Percentiles rank a stretch among this genome's conserved stretches.
Evolutionary conservation across 2,113 vertebrate genomes (phyloP).

Genomic region (Lates calcarifer): DNA sequence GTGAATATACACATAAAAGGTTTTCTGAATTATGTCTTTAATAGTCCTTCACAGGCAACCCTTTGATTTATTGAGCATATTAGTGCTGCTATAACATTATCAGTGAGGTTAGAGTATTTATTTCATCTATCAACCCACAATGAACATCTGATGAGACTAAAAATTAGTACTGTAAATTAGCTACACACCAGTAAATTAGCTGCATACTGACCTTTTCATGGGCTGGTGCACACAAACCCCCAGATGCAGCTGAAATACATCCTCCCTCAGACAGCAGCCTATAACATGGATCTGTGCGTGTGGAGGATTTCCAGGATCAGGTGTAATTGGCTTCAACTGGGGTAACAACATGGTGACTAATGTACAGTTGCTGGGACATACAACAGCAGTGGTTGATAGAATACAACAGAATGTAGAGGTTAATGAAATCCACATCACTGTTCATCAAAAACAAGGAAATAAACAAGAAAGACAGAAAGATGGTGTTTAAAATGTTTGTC

Average conservation of each 20-base stretch:
- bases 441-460: constrained; percentile 52
- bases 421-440: constrained; percentile 22
- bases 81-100: constrained; percentile 39
- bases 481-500: constrained; percentile 51
- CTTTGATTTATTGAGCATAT: constrained; percentile 45
- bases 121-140: constrained; percentile 51
- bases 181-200: constrained; percentile 58
- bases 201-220: constrained; percentile 61
- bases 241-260: constrained; percentile 38
- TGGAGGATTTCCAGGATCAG: constrained; percentile 35
- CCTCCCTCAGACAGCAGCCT: constrained; percentile 25
- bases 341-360: constrained; percentile 16
- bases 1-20: constrained; percentile 14
- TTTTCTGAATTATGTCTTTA: constrained; percentile 17
- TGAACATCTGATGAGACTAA: constrained; percentile 56
- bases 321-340: constrained; percentile 44
- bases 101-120: constrained; percentile 40
- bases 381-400: not conserved
- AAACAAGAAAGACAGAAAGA: constrained; percentile 32
- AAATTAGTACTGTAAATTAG: constrained; percentile 67
- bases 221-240: constrained; percentile 32
- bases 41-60: constrained; percentile 42
- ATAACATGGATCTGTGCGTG: constrained; percentile 33
- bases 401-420: constrained; percentile 9
- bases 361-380: constrained; percentile 8